These are phyloP conservation scores for Prochilodus magdalenae DNA, from an alignment of 2,113 vertebrate species.

Conservation along the genomic window DNA sequence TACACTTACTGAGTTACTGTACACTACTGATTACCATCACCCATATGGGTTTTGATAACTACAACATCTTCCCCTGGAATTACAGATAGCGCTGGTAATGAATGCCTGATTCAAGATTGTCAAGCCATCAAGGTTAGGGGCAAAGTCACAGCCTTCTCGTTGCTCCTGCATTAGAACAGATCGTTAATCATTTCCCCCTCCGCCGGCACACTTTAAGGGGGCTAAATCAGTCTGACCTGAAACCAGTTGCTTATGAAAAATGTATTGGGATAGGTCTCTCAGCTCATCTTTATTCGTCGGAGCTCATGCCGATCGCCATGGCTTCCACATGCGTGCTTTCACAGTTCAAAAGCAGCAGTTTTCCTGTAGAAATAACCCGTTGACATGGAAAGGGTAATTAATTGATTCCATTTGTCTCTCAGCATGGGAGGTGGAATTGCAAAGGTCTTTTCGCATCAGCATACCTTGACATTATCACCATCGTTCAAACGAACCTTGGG, in stretches of 20 bases:
- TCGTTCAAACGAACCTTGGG: conserved; percentile 25
- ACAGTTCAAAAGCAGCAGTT: conserved; percentile 11
- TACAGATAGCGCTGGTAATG: background rate
- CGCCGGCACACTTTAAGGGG: background rate
- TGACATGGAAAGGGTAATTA: conserved; percentile 34
- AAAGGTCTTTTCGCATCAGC: conserved; percentile 35
- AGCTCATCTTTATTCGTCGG: conserved; percentile 34
- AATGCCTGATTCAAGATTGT: background rate
- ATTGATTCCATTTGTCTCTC: conserved; percentile 37
- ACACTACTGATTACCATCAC: too few species aligned
- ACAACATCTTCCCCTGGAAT: background rate
- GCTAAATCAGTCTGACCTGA: conserved; percentile 33
- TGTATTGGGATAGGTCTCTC: conserved; percentile 19
- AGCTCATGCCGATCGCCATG: conserved; percentile 4
- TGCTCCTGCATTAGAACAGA: background rate
- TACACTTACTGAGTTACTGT: too few species aligned
- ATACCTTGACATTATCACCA: conserved; percentile 30
- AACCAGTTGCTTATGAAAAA: conserved; percentile 39
- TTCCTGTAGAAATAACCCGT: conserved; percentile 6
- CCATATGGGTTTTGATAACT: background rate
- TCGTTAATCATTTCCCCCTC: conserved; percentile 17
- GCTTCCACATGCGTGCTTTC: background rate
- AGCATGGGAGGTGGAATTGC: conserved; percentile 25
- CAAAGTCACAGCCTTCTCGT: conserved; percentile 23
- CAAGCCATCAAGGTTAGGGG: conserved; percentile 13